Evolutionary conservation across 2,888 invertebrate genomes (phyloP).

Genomic region (Xestia xanthographa): DNA sequence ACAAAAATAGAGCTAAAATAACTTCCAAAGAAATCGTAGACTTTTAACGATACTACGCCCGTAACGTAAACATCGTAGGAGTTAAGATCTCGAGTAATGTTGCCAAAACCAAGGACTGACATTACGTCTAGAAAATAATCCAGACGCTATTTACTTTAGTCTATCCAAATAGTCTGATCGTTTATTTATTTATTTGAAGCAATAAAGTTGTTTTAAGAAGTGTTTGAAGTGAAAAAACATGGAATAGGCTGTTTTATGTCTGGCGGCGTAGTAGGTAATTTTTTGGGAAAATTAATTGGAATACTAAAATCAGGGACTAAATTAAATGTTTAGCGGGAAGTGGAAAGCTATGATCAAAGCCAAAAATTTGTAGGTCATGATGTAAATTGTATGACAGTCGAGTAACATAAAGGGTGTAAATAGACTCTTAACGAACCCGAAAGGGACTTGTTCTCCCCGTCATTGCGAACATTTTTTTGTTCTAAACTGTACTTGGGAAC

Average conservation of each 20-base stretch:
- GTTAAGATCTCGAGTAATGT: constrained; percentile 23
- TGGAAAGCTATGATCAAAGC: not conserved
- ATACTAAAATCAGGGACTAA: not conserved
- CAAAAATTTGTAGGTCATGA: not conserved
- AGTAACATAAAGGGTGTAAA: not conserved
- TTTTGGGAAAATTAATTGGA: not conserved
- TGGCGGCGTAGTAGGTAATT: not conserved
- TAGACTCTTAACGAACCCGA: no score
- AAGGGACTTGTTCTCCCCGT: no score
- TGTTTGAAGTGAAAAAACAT: constrained; percentile 34
- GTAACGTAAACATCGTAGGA: constrained; percentile 27
- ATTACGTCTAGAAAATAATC: constrained; percentile 59
- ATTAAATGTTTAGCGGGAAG: constrained; percentile 4
- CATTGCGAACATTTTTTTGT: no score
- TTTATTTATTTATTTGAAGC: constrained; percentile 28
- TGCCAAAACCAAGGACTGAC: constrained; percentile 41
- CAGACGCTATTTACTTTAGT: constrained; percentile 42
- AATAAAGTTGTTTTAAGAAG: constrained; percentile 33
- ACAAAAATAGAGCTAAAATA: constrained; percentile 41
- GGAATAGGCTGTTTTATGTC: constrained; percentile 16
- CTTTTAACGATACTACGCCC: constrained; percentile 6
- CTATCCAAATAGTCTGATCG: constrained; percentile 44
- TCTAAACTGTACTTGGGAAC: no score
- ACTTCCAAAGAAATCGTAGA: constrained; percentile 24
- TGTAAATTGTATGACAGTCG: not conserved